Base-by-base conservation (phyloP, 1,140 invertebrate genomes). In the Caenorhabditis briggsae region DNA sequence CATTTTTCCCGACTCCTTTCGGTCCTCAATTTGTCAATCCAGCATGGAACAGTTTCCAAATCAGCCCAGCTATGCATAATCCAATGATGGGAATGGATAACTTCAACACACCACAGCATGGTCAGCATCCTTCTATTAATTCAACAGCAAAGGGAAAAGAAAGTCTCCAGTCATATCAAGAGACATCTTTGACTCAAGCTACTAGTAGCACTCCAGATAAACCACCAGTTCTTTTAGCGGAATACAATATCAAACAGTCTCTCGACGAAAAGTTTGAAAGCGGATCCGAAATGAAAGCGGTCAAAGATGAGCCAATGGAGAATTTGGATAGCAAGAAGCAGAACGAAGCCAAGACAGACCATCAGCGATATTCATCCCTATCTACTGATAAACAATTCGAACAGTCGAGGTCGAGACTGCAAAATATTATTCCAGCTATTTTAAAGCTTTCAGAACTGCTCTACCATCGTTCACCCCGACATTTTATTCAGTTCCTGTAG, bases 1-100 rank as follows among this genome's bases (percentile, higher is more conserved):
- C 65, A 74, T 78, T 78, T 11, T 78, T 78, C n/a, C 43, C 70
- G 0, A 78, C 50, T 23, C 70, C 70, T n/a, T 78, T 78, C 11
- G 46, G 33, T 6, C 46, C 70, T 0, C 70, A 78, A n/a, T 78
- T 78, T 23, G 8, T n/a, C 9, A 53, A 20, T 46, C 46, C 43
- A 1, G 70, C 33, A 1, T 33, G 33, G 23, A 50, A 78, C 11
- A 12, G 46, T 5, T 78, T 78, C 5, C 70, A 33, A 12, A 9
- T 70, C 14, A 70, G 46, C 18, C 43, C 64, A n/a, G 56, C 56
- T 3, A 70, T 78, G 70, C 70, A 78, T n/a, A 78, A 78, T 14
- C 46, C 70, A 14, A 78, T 78, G 70, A 16, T 20, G 7, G 41
- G 11, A 11, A 78, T 78, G 70, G 70, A 78, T 23, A 9, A n/a